A percentile compares a stretch with the other conserved stretches of the same genome.
phyloP scores from a whole-genome alignment of 2,888 invertebrate genomes.

The Sisyra nigra region DNA sequence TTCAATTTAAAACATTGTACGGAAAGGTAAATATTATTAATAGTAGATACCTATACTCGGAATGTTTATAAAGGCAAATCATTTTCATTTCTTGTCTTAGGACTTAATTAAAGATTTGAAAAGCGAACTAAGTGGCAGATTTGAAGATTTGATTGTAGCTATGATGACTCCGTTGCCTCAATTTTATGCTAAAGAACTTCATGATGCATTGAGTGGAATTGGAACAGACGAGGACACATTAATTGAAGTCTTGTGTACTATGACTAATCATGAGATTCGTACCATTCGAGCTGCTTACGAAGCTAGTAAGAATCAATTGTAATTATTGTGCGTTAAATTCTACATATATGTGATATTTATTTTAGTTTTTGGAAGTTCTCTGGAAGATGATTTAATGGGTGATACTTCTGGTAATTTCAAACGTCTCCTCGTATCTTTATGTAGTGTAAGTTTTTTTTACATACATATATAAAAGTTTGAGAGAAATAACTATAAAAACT shows the following conservation, averaged over 20 bases:
- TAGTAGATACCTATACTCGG: too few relatives aligned
- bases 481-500: background rate
- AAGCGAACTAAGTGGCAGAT: constrained; percentile 77
- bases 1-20: constrained; percentile 70
- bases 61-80: too few relatives aligned
- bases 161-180: constrained; percentile 73
- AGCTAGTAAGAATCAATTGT: constrained; percentile 42
- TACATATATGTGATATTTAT: constrained; percentile 13
- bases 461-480: background rate
- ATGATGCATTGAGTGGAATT: constrained; percentile 67
- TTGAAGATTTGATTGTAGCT: constrained; percentile 68
- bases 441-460: constrained; percentile 36
- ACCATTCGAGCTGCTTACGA: constrained; percentile 64
- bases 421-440: constrained; percentile 71
- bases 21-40: constrained; percentile 65
- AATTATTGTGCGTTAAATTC: background rate
- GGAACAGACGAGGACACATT: constrained; percentile 76
- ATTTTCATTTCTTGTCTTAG: constrained; percentile 26
- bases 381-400: constrained; percentile 68
- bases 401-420: constrained; percentile 90
- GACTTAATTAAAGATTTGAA: constrained; percentile 70
- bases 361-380: constrained; percentile 59
- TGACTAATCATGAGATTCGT: constrained; percentile 70
- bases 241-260: constrained; percentile 77
- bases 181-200: constrained; percentile 68